Evolutionary conservation across 2,888 invertebrate species (phyloP), one percentile per base, ranked within the genome.

Genomic region (Limnephilus rhombicus): DNA sequence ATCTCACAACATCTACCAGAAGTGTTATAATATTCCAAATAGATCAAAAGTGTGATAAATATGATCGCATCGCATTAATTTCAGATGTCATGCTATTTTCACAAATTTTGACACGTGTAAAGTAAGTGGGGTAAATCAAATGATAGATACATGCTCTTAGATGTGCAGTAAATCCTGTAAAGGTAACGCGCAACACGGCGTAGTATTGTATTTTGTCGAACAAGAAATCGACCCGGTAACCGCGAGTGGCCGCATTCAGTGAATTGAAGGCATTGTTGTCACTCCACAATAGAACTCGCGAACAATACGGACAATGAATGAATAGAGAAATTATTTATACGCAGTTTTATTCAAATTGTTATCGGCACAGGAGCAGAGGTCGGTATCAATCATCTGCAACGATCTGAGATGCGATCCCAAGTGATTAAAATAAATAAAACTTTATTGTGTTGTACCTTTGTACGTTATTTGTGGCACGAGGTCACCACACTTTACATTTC

Each of bases 231-330:
- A 91, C 92, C 92, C 90, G 91, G 86, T 91, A 92, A 92, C 91
- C 91, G 89, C 91, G 89, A 92, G 92, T 92, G 91, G 92, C 91
- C 90, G 90, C 83, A 81, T 85, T 92, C 80, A 34, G 18, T 68
- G 68, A 24, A 68, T 68, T 24, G 68, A 18, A 29, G 37, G 90
- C 80, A 91, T 92, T 92, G 92, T 92, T 80, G 85, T 88, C 68
- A 53, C 68, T 41, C 91, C 68, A 92, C 92, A 91, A 92, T 91
- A 53, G 29, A 41, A 18, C 80, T 18, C 45, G 80, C 80, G 24
- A 29, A 89, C 81, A 89, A 80, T 34, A 18, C 37, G 29, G 41
- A 81, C 80, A 80, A 81, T 89, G 29, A 80, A 81, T 89, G 29
- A 80, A 41, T 80, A 34, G 81, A 41, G 45, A 41, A 80, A 81